phyloP scores from a whole-genome alignment of 2,888 invertebrate species.

The Zaprionus bogoriensis region DNA sequence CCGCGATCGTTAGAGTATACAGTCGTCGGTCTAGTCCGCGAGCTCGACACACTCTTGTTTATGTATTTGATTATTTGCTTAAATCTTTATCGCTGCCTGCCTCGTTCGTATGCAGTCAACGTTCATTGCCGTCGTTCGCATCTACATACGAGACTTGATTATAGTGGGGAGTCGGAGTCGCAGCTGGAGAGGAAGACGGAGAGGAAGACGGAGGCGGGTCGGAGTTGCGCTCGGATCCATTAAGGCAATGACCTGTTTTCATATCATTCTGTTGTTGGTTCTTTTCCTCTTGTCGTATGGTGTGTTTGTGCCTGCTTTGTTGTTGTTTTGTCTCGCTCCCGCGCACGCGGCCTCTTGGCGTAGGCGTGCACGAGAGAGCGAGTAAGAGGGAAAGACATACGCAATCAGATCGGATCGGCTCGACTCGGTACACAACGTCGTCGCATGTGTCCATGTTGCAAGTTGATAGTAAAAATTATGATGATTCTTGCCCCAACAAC shows the following conservation, averaged over 20 bases:
- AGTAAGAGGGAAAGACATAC: slow-evolving; percentile 47
- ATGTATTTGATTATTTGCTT: slow-evolving; percentile 76
- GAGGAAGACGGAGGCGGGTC: slow-evolving; percentile 1
- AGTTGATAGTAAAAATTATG: slow-evolving; percentile 79
- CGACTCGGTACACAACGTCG: slow-evolving; percentile 28
- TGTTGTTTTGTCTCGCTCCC: slow-evolving; percentile 78
- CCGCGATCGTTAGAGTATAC: background rate
- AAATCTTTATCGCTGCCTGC: slow-evolving; percentile 75
- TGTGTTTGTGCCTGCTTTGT: slow-evolving; percentile 54
- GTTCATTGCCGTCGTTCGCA: slow-evolving; percentile 63
- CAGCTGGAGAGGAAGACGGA: slow-evolving; percentile 5
- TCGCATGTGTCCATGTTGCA: slow-evolving; percentile 75
- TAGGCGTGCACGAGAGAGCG: slow-evolving; percentile 48
- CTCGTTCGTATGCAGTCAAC: slow-evolving; percentile 68
- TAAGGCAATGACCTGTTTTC: slow-evolving; percentile 82
- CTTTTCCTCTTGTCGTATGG: slow-evolving; percentile 14
- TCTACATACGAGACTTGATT: slow-evolving; percentile 50
- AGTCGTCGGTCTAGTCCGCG: background rate
- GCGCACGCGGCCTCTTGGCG: slow-evolving; percentile 32
- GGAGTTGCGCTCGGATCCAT: slow-evolving; percentile 68
- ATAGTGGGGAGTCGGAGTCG: slow-evolving; percentile 20
- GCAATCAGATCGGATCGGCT: slow-evolving; percentile 62
- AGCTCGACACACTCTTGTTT: slow-evolving; percentile 52
- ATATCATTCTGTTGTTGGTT: slow-evolving; percentile 68
- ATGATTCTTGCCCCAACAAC: slow-evolving; percentile 75